Conservation (phyloP, 2,888 invertebrate genomes). For the Autographa pulchrina region DNA sequence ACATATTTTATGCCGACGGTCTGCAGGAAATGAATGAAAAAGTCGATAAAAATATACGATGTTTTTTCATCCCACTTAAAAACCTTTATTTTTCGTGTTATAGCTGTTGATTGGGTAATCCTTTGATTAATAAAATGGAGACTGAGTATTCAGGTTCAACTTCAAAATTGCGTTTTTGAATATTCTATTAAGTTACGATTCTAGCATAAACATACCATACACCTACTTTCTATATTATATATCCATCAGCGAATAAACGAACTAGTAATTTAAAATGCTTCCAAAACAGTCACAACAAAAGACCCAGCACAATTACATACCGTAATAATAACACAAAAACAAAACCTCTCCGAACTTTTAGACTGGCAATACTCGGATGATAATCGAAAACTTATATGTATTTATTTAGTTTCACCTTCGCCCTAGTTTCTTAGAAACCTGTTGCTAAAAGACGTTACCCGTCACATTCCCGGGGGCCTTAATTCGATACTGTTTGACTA, state of each 20-base stretch:
- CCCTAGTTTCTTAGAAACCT: constrained; percentile 77
- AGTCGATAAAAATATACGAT: constrained; percentile 52
- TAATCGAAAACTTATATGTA: constrained; percentile 44
- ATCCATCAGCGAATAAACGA: not conserved
- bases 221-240: not conserved
- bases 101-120: too few relatives aligned
- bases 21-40: constrained; percentile 58
- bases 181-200: too few relatives aligned
- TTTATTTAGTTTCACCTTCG: constrained; percentile 53
- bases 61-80: constrained; percentile 22
- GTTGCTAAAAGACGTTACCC: constrained; percentile 75
- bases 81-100: too few relatives aligned
- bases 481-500: constrained; percentile 74
- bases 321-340: not conserved
- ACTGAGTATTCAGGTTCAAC: too few relatives aligned
- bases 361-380: constrained; percentile 15
- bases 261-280: too few relatives aligned
- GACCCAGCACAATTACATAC: not conserved
- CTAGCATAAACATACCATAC: too few relatives aligned
- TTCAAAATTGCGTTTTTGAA: too few relatives aligned
- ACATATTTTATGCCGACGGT: constrained; percentile 61
- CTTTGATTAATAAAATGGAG: too few relatives aligned
- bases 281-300: not conserved
- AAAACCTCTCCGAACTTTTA: not conserved
- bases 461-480: constrained; percentile 66